Evolutionary conservation across 2,113 vertebrate genomes (phyloP).

Genomic region (Poeciliopsis turrubarensis): DNA sequence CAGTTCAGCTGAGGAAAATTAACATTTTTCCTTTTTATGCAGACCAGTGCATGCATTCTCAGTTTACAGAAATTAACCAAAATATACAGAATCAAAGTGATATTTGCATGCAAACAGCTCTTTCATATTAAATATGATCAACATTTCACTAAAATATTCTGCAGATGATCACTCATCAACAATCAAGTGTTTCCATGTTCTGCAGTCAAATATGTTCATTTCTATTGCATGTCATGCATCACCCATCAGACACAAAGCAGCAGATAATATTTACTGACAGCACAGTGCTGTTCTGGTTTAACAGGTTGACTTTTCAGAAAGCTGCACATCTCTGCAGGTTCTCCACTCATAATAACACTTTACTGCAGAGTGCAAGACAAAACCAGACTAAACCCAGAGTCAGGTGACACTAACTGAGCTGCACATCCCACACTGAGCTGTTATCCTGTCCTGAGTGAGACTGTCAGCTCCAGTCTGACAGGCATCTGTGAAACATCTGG

Average conservation of each 20-base stretch:
- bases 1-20: too few relatives aligned
- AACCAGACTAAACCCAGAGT: constrained; percentile 25
- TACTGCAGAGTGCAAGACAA: constrained; percentile 16
- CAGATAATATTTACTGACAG: background rate
- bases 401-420: background rate
- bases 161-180: background rate
- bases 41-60: too few relatives aligned
- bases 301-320: background rate
- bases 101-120: too few relatives aligned
- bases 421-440: background rate
- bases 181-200: background rate
- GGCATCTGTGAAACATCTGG: constrained; percentile 7
- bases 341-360: background rate
- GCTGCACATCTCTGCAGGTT: background rate
- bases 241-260: background rate
- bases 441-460: background rate
- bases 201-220: background rate
- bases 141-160: background rate
- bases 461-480: background rate
- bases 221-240: background rate
- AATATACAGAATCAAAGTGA: too few relatives aligned
- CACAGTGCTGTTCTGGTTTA: background rate
- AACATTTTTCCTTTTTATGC: too few relatives aligned
- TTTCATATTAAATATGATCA: background rate
- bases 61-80: too few relatives aligned